Evolutionary conservation across 2,888 invertebrate species (phyloP).

Genomic region (Cryptops parisi): DNA sequence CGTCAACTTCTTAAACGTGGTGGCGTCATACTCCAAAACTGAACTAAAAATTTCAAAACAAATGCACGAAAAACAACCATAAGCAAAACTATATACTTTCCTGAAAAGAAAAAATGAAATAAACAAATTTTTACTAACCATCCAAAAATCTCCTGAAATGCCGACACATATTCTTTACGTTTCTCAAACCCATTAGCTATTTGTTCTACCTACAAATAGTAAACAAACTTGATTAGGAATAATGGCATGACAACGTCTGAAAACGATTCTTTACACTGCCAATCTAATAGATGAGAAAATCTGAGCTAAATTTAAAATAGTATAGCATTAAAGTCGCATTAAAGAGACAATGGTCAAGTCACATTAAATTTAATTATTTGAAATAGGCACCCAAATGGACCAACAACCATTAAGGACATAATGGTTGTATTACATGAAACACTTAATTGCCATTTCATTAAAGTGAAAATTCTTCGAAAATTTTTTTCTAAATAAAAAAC

Average conservation of each 20-base stretch:
- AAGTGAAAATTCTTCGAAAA: no score
- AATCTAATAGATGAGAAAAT: background rate
- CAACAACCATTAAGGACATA: no score
- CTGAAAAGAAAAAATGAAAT: background rate
- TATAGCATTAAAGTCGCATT: no score
- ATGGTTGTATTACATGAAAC: no score
- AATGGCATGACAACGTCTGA: no score
- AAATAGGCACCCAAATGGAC: no score
- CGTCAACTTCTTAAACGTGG: constrained; percentile 36
- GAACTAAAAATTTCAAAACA: constrained; percentile 24
- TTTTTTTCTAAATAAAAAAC: no score
- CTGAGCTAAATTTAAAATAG: background rate
- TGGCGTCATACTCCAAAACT: constrained; percentile 39
- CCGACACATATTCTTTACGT: constrained; percentile 36
- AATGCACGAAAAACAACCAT: background rate
- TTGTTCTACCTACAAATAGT: constrained; percentile 25
- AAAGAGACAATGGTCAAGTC: no score
- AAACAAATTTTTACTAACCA: constrained; percentile 23
- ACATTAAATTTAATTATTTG: no score
- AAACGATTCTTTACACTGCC: no score
- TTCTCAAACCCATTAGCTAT: constrained; percentile 30
- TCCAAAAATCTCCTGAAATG: constrained; percentile 33
- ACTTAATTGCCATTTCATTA: no score
- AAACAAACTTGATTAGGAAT: no score
- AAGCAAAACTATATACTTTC: background rate